These are phyloP conservation scores for Hypanus sabinus DNA, from an alignment of 2,113 vertebrate genomes.

Conservation along the genomic window DNA sequence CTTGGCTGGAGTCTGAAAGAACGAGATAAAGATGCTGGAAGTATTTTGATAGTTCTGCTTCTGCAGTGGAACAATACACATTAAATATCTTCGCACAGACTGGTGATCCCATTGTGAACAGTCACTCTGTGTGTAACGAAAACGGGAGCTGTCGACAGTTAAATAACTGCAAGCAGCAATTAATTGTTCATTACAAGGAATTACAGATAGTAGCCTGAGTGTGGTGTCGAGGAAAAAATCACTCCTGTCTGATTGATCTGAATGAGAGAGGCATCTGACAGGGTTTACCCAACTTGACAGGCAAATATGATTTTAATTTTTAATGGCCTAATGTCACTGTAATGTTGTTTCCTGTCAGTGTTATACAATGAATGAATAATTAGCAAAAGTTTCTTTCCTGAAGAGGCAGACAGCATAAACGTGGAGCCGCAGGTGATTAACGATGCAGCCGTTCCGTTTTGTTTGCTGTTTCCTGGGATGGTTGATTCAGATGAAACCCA, in stretches of 20 bases:
- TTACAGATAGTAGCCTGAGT: constrained; percentile 23
- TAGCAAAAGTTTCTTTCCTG: not conserved
- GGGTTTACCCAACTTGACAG: constrained; percentile 19
- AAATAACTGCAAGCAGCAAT: not conserved
- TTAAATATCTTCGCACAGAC: not conserved
- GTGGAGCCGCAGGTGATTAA: not conserved
- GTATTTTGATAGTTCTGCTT: not conserved
- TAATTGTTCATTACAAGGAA: constrained; percentile 31
- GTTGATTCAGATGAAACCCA: constrained; percentile 18
- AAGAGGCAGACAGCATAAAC: not conserved
- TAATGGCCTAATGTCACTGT: constrained; percentile 23
- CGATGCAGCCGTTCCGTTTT: not conserved
- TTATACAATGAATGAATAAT: not conserved
- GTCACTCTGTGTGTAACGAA: constrained; percentile 6
- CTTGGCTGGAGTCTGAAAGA: not conserved
- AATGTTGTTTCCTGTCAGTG: constrained; percentile 29
- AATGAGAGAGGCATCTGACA: constrained; percentile 20
- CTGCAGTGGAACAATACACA: not conserved
- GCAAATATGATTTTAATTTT: constrained; percentile 36
- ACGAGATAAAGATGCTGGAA: constrained; percentile 9
- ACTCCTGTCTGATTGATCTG: constrained; percentile 13
- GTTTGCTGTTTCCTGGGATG: not conserved
- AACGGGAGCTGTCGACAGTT: not conserved
- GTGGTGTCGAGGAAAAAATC: not conserved
- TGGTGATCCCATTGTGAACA: not conserved